These are phyloP conservation scores for Agrochola macilenta DNA, from an alignment of 2,888 invertebrate species.

Conservation along the genomic window DNA sequence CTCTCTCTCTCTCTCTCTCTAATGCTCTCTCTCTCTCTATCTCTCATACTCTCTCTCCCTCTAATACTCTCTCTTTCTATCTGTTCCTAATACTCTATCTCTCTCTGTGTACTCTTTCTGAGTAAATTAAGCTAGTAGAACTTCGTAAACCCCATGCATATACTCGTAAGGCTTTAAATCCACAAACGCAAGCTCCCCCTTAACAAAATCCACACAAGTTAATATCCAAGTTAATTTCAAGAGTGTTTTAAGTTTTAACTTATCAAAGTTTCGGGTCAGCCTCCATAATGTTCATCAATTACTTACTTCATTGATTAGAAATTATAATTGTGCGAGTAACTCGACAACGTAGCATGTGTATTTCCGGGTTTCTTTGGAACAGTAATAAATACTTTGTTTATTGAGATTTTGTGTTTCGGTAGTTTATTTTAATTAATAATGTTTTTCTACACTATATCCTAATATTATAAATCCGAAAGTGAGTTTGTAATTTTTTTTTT, in stretches of 20 bases:
- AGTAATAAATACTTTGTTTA: slow-evolving; percentile 24
- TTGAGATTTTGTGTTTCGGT: neutral
- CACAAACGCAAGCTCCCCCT: slow-evolving; percentile 58
- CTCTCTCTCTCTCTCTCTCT: no score
- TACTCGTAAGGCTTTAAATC: neutral
- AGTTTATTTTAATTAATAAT: neutral
- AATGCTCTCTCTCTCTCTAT: no score
- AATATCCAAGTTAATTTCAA: slow-evolving; percentile 60
- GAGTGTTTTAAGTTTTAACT: slow-evolving; percentile 74
- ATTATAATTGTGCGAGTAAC: slow-evolving; percentile 7
- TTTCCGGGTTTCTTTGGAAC: slow-evolving; percentile 13
- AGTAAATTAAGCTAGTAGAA: neutral
- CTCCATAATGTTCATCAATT: slow-evolving; percentile 33
- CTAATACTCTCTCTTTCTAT: no score
- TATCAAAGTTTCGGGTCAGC: slow-evolving; percentile 75
- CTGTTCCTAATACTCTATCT: no score
- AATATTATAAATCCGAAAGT: no score
- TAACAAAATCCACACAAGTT: slow-evolving; percentile 65
- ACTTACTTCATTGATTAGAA: slow-evolving; percentile 45
- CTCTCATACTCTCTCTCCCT: no score
- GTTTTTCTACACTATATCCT: neutral
- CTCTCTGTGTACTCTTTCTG: neutral
- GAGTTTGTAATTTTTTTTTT: no score
- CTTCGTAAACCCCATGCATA: neutral
- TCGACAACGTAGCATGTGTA: neutral